Conservation (phyloP, 2,888 invertebrate genomes). For the Lithophane socia region DNA sequence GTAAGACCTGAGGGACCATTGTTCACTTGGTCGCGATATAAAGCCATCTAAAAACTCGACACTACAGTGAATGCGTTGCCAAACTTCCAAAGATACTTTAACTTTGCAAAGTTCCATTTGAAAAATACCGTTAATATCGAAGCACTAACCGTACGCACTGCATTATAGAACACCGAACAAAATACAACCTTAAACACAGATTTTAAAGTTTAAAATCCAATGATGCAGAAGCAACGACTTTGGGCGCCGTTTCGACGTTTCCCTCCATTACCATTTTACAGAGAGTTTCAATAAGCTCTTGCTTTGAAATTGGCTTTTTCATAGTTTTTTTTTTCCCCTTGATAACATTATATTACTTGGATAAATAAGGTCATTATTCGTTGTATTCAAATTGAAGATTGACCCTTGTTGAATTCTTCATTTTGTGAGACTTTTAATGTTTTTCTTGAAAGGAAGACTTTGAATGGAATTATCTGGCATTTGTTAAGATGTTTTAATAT, state of each 20-base stretch:
- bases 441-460: conserved; percentile 43
- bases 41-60: conserved; percentile 53
- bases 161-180: conserved; percentile 48
- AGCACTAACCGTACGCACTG: conserved; percentile 63
- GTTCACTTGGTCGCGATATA: conserved; percentile 43
- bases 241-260: conserved; percentile 65
- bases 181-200: conserved; percentile 40
- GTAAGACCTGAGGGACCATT: conserved; percentile 17
- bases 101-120: conserved; percentile 63
- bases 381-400: conserved; percentile 63
- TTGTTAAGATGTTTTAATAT: conserved; percentile 58
- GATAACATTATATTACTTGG: conserved; percentile 63
- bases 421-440: conserved; percentile 59
- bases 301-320: conserved; percentile 69
- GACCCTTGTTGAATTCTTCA: conserved; percentile 59
- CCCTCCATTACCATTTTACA: conserved; percentile 69
- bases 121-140: conserved; percentile 63
- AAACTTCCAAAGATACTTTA: conserved; percentile 63
- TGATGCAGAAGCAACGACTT: conserved; percentile 52
- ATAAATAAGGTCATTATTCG: conserved; percentile 66
- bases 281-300: conserved; percentile 71
- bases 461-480: conserved; percentile 51
- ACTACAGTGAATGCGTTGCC: conserved; percentile 56
- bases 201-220: conserved; percentile 62
- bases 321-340: conserved; percentile 61